Percentiles rank a stretch among this genome's conserved stretches.
Evolutionary conservation across 1,140 invertebrate species (phyloP).

Genomic region (Meloidogyne hapla): DNA sequence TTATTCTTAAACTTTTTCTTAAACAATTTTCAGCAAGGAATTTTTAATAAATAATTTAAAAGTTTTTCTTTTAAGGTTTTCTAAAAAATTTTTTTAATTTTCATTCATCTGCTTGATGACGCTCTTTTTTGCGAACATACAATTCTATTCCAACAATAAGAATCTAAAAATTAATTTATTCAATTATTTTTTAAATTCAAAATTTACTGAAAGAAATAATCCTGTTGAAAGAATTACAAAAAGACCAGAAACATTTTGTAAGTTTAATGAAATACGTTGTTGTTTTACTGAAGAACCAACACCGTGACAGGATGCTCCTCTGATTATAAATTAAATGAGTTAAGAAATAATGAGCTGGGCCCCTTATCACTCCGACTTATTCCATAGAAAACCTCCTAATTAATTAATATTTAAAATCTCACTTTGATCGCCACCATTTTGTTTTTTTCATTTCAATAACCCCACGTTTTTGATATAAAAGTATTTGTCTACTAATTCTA

Average conservation of each 20-base stretch:
- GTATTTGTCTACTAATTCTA: slow-evolving; percentile 59
- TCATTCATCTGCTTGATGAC: not conserved
- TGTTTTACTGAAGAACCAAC: slow-evolving; percentile 61
- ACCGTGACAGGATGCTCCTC: slow-evolving; percentile 59
- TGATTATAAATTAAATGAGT: slow-evolving; percentile 40
- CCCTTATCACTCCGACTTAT: too few species aligned
- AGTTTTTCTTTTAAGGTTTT: not conserved
- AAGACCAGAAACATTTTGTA: slow-evolving; percentile 62
- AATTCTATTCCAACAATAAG: slow-evolving; percentile 38
- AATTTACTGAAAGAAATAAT: slow-evolving; percentile 43
- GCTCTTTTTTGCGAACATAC: slow-evolving; percentile 30
- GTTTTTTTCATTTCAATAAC: slow-evolving; percentile 64
- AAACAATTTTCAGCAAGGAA: not conserved
- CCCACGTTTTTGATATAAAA: slow-evolving; percentile 61
- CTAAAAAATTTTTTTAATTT: not conserved
- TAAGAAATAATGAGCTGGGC: too few species aligned
- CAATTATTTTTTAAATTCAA: not conserved
- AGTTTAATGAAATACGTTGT: slow-evolving; percentile 58
- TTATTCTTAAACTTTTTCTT: not conserved
- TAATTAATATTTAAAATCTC: slow-evolving; percentile 36
- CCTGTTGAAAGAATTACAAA: slow-evolving; percentile 60
- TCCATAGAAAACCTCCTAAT: too few species aligned
- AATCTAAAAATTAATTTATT: not conserved
- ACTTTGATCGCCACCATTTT: slow-evolving; percentile 64
- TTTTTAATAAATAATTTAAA: not conserved